These are phyloP conservation scores for Atta cephalotes DNA, from an alignment of 1,140 invertebrate genomes.

Conservation along the genomic window DNA sequence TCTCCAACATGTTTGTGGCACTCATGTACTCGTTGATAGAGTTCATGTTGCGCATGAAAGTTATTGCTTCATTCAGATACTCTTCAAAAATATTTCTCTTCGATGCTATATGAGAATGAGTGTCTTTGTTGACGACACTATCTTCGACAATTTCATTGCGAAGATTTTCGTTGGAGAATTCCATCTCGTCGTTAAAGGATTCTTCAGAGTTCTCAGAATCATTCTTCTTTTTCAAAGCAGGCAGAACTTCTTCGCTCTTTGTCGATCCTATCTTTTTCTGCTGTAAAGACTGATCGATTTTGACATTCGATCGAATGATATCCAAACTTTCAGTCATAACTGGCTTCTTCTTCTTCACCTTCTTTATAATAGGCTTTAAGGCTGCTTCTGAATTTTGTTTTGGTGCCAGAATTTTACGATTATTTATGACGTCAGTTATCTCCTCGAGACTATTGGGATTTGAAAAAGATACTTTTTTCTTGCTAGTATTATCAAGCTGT, in stretches of 20 bases:
- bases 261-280: background rate
- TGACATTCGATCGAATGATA: conserved; percentile 35
- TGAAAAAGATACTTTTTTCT: conserved; percentile 76
- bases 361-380: conserved; percentile 76
- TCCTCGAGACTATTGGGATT: conserved; percentile 21
- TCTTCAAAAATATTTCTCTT: conserved; percentile 73
- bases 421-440: background rate
- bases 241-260: background rate
- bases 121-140: conserved; percentile 44
- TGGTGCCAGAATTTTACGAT: background rate
- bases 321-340: conserved; percentile 3
- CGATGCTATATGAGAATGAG: background rate
- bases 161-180: conserved; percentile 41
- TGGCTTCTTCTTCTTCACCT: conserved; percentile 36
- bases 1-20: conserved; percentile 56
- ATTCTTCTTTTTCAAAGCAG: background rate
- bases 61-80: conserved; percentile 77
- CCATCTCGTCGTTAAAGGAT: conserved; percentile 27
- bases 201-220: background rate
- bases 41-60: conserved; percentile 79
- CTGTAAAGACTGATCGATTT: conserved; percentile 25
- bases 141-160: conserved; percentile 58
- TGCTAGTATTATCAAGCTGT: background rate
- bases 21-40: conserved; percentile 76
- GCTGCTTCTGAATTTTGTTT: background rate